Base-by-base conservation (phyloP, 2,888 invertebrate species). In the Fissipunctia ypsillon region DNA sequence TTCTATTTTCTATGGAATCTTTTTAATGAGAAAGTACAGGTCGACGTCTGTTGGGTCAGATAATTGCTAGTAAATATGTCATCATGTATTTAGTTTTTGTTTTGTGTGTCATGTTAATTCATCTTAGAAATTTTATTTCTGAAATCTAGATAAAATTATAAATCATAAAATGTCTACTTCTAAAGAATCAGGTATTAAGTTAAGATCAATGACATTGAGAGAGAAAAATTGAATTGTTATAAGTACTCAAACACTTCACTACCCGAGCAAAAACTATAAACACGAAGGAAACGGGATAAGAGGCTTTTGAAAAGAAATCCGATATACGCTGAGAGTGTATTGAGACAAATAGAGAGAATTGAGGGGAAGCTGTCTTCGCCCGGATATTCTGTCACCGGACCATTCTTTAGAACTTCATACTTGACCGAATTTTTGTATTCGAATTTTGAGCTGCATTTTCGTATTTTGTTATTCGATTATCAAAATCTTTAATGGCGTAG, bases 291-390 rank as follows among this genome's bases (percentile, higher is more conserved):
- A 89, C 88, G 77, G 89, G 88, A 89, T 92, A 91, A 92, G 90
- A 90, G 88, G 92, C 91, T 91, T 91, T 89, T 83, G 72, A 82
- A 70, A 85, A 82, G 80, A 87, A 90, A 90, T 90, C 91, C 91
- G 90, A 89, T 90, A 88, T 88, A 92, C 89, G 88, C 88, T 84
- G 87, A 87, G 87, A 87, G 88, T 90, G 88, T 88, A 90, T 87
- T 85, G 90, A 90, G 89, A 91, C 92, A 92, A 90, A 88, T 88
- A 89, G 83, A 84, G 88, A 83, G 90, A 91, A 92, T 91, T 90
- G 89, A 85, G 88, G 80, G 82, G 81, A 88, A 86, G 83, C 88
- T 85, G 85, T 81, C 88, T 78, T 80, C 69, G 75, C 75, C 72
- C 63, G 70, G 35, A 84, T 85, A 87, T 87, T 83, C 80, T 77